These are phyloP conservation scores for Folsomia manolachei DNA, from an alignment of 2,888 invertebrate genomes.

Conservation along the genomic window DNA sequence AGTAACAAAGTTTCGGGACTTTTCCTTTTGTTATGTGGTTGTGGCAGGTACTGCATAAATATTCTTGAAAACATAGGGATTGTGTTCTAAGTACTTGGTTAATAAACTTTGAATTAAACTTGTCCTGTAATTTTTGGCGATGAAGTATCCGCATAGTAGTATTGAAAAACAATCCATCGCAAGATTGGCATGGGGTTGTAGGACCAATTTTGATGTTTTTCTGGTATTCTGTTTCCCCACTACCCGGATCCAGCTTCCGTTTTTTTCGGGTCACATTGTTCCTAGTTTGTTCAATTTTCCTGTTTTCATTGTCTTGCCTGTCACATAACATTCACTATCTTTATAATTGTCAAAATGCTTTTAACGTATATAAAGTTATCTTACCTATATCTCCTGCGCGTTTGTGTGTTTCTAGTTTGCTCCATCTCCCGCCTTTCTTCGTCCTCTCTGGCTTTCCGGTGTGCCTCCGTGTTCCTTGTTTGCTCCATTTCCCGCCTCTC, in stretches of 20 bases:
- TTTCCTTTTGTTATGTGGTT: neutral
- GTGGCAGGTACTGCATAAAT: neutral
- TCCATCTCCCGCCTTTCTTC: neutral
- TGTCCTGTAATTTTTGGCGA: neutral
- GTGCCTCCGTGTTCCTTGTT: neutral
- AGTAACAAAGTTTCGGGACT: conserved; percentile 19
- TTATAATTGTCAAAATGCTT: too few species aligned
- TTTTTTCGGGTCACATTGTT: too few species aligned
- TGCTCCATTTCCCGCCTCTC: neutral
- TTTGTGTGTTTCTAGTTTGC: neutral
- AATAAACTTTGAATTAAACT: too few species aligned
- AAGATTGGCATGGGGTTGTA: neutral
- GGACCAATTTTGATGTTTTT: neutral
- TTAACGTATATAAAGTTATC: too few species aligned
- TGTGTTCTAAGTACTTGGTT: too few species aligned
- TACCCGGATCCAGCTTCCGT: neutral
- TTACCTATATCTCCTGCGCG: too few species aligned
- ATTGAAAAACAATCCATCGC: neutral
- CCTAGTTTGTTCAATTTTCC: too few species aligned
- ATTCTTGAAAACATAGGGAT: too few species aligned
- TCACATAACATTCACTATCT: too few species aligned
- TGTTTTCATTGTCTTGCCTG: too few species aligned
- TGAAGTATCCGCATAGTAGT: neutral
- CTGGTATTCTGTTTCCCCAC: neutral
- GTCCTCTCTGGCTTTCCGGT: neutral